Base-by-base conservation (phyloP, 92 coral and sea anemone species). In the Hydrozoanthus gracilis region DNA sequence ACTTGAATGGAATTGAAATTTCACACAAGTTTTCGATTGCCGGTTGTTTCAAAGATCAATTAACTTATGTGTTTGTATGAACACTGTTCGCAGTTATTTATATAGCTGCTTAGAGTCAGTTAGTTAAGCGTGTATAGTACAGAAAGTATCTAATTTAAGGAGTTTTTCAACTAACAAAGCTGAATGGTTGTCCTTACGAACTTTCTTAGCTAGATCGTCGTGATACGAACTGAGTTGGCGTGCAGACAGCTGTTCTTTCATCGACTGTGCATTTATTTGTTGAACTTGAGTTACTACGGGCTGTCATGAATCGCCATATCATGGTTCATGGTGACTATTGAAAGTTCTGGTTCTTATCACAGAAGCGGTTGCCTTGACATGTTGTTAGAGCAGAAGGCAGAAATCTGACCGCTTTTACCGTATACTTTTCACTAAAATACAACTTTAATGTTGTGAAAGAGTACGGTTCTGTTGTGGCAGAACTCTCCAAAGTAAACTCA, bases 201-300 rank as follows among this genome's bases (percentile, higher is more conserved):
- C 11, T 68, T 68, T 27, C 3, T 16, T 20, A 10, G 11, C 8
- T 68, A 35, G 14, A 1, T 66, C 71, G 10, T 3, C 48, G 73
- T 2, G 12, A 52, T 11, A 65, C 47, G 73, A 64, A 49, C 4
- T 12, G 73, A 48, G 62, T 45, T 8, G 74, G 85, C 74, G 74
- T 45, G 7, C 44, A 39, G 50, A 65, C 85, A 80, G 73, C 85
- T 64, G 85, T 17, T 62, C 11, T 62, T 47, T 47, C 12, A 65
- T 64, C 54, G 85, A 62, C 62, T 80, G 85, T 62, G 27, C 85
- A 80, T 51, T 80, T 80, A 35, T 68, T n/a, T 66, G 27, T 11
- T 4, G 4, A 17, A 17, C 12, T 51, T 15, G 8, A 51, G 51
- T 51, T 7, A 6, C 16, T 50, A 76, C 8, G 35, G 15, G 4